These are phyloP conservation scores for Acronicta aceris DNA, from an alignment of 2,888 invertebrate species.

Conservation along the genomic window DNA sequence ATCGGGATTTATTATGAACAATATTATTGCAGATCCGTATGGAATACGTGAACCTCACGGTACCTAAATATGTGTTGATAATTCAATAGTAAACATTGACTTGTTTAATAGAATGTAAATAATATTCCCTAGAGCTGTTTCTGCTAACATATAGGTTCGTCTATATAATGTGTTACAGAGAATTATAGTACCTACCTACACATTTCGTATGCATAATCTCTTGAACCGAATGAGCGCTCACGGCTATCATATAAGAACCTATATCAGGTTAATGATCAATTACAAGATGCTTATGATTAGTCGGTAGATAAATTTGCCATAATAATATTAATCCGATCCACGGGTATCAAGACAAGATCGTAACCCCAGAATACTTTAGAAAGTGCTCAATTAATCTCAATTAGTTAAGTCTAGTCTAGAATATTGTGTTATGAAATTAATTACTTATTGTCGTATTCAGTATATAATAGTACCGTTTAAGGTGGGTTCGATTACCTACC, in stretches of 20 bases:
- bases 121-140: conserved; percentile 34
- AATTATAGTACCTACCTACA: too few relatives aligned
- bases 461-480: background rate
- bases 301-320: background rate
- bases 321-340: background rate
- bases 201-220: too few relatives aligned
- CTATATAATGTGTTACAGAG: conserved; percentile 15
- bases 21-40: too few relatives aligned
- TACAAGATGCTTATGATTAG: too few relatives aligned
- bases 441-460: too few relatives aligned
- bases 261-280: too few relatives aligned
- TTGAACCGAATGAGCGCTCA: too few relatives aligned
- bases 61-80: conserved; percentile 21
- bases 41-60: conserved; percentile 7
- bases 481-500: too few relatives aligned
- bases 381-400: background rate
- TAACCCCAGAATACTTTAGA: background rate
- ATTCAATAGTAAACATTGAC: conserved; percentile 30
- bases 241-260: too few relatives aligned
- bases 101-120: conserved; percentile 36
- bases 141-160: background rate
- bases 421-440: background rate
- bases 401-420: background rate
- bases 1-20: background rate
- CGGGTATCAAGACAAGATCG: too few relatives aligned